Percentiles rank a stretch among this genome's conserved stretches.
Conservation (phyloP, 2,797 vertebrate species). For the Leucoraja ocellata region DNA sequence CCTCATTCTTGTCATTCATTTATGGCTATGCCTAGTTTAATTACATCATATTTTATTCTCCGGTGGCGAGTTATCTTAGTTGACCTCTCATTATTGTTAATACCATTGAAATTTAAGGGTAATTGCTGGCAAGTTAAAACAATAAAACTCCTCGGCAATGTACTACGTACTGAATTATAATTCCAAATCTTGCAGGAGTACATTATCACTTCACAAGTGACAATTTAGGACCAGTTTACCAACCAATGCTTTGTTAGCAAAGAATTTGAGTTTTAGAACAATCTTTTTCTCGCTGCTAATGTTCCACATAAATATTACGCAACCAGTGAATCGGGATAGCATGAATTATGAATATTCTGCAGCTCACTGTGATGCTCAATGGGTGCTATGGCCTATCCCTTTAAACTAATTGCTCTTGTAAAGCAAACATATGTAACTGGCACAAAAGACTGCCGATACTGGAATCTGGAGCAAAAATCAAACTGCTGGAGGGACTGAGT, state of each 20-base stretch:
- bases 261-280: not conserved
- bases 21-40: not conserved
- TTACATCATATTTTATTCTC: not conserved
- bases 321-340: not conserved
- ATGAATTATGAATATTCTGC: not conserved
- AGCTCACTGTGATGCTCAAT: not conserved
- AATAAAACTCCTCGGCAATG: not conserved
- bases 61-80: not conserved
- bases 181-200: not conserved
- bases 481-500: too few relatives aligned
- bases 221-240: not conserved
- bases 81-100: not conserved
- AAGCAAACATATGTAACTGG: not conserved
- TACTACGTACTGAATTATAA: not conserved
- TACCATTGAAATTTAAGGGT: not conserved
- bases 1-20: not conserved
- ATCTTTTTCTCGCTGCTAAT: not conserved
- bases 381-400: not conserved
- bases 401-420: not conserved
- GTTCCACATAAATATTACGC: not conserved
- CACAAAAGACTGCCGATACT: too few relatives aligned
- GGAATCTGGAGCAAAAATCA: too few relatives aligned
- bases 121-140: not conserved
- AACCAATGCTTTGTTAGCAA: not conserved
- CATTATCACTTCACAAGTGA: not conserved